Percentiles rank a stretch among this genome's conserved stretches.
phyloP scores from a whole-genome alignment of 2,113 vertebrate genomes.

The Spilogale gracilis region DNA sequence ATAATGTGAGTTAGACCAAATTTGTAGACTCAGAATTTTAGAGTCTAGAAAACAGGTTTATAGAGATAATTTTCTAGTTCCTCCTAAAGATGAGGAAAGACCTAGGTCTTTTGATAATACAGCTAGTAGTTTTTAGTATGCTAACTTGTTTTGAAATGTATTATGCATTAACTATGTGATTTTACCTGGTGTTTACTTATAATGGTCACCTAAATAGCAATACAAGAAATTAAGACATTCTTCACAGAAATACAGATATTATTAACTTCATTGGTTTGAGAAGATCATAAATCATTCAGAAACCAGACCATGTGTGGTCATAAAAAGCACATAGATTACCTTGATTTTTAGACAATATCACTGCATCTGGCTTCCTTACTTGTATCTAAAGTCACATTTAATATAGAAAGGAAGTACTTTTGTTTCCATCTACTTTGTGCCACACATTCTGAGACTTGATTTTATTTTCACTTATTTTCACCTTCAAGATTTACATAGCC shows the following conservation, averaged over 20 bases:
- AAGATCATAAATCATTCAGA: not conserved
- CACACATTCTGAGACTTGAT: not conserved
- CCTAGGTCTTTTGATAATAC: too few relatives aligned
- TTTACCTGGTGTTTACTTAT: not conserved
- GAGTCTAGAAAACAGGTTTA: not conserved
- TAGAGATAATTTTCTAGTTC: not conserved
- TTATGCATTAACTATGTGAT: not conserved
- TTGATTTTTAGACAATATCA: conserved; percentile 52
- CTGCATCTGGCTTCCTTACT: conserved; percentile 9
- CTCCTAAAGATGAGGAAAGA: not conserved
- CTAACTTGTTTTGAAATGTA: not conserved
- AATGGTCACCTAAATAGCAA: not conserved
- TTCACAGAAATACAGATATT: not conserved
- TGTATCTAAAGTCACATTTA: conserved; percentile 18
- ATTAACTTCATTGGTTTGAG: not conserved
- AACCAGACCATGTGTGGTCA: not conserved
- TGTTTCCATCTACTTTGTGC: too few relatives aligned
- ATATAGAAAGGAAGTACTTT: not conserved
- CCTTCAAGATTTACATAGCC: not conserved
- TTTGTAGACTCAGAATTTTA: not conserved
- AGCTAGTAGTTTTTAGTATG: not conserved
- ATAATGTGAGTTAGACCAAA: not conserved
- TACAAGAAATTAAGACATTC: not conserved
- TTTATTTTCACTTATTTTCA: not conserved
- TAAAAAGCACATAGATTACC: conserved; percentile 52